A percentile compares a stretch with the other conserved stretches of the same genome.
phyloP scores from a whole-genome alignment of 1,140 invertebrate genomes.

The Cryptotermes secundus region DNA sequence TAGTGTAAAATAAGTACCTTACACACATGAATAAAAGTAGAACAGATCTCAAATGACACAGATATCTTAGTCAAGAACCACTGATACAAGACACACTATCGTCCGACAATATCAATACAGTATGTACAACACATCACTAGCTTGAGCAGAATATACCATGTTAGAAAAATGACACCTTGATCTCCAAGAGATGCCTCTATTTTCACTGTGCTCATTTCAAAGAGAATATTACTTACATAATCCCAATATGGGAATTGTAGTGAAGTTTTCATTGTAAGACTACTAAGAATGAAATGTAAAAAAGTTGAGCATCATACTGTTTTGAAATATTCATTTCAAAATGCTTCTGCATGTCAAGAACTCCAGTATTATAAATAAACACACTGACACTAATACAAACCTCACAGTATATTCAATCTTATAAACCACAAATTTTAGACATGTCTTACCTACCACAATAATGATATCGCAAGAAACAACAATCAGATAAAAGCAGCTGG shows the following conservation, averaged over 20 bases:
- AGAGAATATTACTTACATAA: background rate
- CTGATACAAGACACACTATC: background rate
- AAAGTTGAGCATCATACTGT: conserved; percentile 2
- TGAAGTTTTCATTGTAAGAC: background rate
- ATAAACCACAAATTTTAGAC: background rate
- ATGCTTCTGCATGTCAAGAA: conserved; percentile 18
- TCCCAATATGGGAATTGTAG: background rate
- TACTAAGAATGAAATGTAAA: background rate
- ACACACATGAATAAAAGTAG: too few species aligned
- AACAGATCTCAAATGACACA: too few species aligned
- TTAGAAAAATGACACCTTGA: background rate
- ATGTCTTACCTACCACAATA: background rate
- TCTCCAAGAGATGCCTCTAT: background rate
- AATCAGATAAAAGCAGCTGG: background rate
- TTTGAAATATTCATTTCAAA: background rate
- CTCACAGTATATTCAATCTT: background rate
- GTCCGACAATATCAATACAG: background rate
- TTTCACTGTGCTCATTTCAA: background rate
- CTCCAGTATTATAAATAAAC: background rate
- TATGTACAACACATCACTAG: too few species aligned
- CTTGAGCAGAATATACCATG: background rate
- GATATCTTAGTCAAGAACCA: background rate
- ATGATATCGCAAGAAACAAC: background rate
- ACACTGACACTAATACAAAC: background rate
- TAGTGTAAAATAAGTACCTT: too few species aligned